Percentiles rank a stretch among this genome's conserved stretches.
phyloP scores from a whole-genome alignment of 1,140 invertebrate genomes.

The Hylaeus volcanicus region DNA sequence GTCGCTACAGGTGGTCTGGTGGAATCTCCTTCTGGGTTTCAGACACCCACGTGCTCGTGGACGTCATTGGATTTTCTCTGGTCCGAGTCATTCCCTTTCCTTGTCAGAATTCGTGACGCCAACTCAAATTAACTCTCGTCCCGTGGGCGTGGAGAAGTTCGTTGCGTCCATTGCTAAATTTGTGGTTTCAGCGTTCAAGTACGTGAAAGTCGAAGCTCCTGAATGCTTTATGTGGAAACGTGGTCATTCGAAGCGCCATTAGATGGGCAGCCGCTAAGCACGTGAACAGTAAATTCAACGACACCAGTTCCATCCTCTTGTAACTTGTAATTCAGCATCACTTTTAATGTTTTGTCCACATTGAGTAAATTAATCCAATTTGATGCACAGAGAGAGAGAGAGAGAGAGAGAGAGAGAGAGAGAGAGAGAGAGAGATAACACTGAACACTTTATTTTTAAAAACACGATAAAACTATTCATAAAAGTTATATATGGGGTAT shows the following conservation, averaged over 20 bases:
- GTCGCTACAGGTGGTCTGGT: slow-evolving; percentile 41
- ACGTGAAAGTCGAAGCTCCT: slow-evolving; percentile 1
- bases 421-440: no score
- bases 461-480: no score
- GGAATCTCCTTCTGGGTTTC: slow-evolving; percentile 2
- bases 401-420: no score
- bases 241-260: background rate
- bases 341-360: background rate
- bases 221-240: no score
- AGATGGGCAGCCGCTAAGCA: background rate
- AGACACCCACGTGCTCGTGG: background rate
- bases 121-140: background rate
- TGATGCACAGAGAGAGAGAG: no score
- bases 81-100: slow-evolving; percentile 1
- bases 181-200: slow-evolving; percentile 17
- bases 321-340: background rate
- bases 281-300: background rate
- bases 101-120: background rate
- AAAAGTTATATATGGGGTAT: no score
- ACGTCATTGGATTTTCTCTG: slow-evolving; percentile 42
- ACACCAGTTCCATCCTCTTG: no score
- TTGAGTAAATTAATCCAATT: background rate
- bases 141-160: background rate
- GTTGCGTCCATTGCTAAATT: slow-evolving; percentile 57
- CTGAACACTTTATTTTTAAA: no score